Base-by-base conservation (phyloP, 2,797 vertebrate genomes). In the Spondyliosoma cantharus region DNA sequence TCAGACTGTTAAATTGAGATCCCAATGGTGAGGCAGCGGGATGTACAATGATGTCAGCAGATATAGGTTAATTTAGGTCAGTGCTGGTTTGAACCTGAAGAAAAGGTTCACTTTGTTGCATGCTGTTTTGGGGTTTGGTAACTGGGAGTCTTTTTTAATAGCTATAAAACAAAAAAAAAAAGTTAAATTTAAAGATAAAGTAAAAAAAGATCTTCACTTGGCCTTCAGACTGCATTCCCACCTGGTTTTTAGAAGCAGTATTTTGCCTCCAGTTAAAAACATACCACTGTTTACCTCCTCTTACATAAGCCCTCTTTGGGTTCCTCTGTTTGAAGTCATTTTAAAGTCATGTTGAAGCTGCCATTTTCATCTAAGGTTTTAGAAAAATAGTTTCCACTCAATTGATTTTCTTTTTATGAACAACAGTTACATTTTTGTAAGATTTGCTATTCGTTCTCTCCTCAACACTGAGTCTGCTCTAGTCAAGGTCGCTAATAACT, bases 41-140 rank as follows among this genome's bases (percentile, higher is more conserved):
- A 74, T 52, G 59, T 69, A 72, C 49, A 14, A 12, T 42, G 29
- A 67, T 49, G 45, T 64, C 53, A 50, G 45, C 46, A 59, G 76
- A 70, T 83, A 49, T 15, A 54, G 73, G 76, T 66, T 88, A 74
- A 86, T 85, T 76, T 71, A 77, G 45, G 66, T 25, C 53, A 9
- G 56, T 24, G 59, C 54, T 17, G 29, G 9, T 69, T 58, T 48
- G 27, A 62, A 53, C 17, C 4, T 12, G 1, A 27, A 49, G 42
- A 48, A 62, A 12, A 62, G 54, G 11, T 76, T 68, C 1, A 53
- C 17, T 29, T 32, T 8, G 32, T 32, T 62, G 29, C 11, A 15
- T 24, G 32, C 32, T 5, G 54, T 56, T 56, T 27, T 27, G 15
- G 14, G 4, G 16, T 45, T 45, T 45, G 42, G n/a, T 24, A 16